phyloP scores from a whole-genome alignment of 2,888 invertebrate genomes.

The Leptopilina drosophilae region DNA sequence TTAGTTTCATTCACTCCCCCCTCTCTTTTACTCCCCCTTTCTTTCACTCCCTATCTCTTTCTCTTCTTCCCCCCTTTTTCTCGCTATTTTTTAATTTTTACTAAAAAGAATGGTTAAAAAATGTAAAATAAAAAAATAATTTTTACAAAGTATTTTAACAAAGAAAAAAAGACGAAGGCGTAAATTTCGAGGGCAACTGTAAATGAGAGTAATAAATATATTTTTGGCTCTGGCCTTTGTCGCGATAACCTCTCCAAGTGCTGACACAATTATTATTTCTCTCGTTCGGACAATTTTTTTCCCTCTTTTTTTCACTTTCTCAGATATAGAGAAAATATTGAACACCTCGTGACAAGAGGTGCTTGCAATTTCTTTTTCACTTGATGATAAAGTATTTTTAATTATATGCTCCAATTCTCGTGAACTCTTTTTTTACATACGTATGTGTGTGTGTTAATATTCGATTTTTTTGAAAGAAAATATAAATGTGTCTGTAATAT shows the following conservation, averaged over 20 bases:
- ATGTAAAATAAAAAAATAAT: neutral
- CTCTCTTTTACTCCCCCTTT: neutral
- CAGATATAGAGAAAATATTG: neutral
- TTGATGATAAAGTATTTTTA: too few species aligned
- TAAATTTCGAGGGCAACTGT: neutral
- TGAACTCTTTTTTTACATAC: too few species aligned
- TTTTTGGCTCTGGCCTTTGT: constrained; percentile 30
- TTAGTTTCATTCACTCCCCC: neutral
- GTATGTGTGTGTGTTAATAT: too few species aligned
- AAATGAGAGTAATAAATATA: constrained; percentile 24
- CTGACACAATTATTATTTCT: constrained; percentile 24
- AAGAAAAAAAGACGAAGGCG: neutral
- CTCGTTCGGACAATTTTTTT: neutral
- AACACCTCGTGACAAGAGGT: neutral
- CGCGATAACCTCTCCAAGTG: constrained; percentile 22
- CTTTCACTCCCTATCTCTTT: too few species aligned
- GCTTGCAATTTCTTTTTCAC: neutral
- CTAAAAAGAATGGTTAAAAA: constrained; percentile 8
- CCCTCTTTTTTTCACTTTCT: neutral
- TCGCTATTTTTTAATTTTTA: neutral
- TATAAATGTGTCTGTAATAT: too few species aligned
- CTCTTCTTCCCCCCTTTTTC: too few species aligned
- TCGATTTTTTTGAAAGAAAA: too few species aligned
- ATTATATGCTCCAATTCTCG: too few species aligned
- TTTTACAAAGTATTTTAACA: too few species aligned